These are phyloP conservation scores for Sterrhoptilus dennistouni DNA, from an alignment of 2,113 vertebrate genomes.

Conservation along the genomic window DNA sequence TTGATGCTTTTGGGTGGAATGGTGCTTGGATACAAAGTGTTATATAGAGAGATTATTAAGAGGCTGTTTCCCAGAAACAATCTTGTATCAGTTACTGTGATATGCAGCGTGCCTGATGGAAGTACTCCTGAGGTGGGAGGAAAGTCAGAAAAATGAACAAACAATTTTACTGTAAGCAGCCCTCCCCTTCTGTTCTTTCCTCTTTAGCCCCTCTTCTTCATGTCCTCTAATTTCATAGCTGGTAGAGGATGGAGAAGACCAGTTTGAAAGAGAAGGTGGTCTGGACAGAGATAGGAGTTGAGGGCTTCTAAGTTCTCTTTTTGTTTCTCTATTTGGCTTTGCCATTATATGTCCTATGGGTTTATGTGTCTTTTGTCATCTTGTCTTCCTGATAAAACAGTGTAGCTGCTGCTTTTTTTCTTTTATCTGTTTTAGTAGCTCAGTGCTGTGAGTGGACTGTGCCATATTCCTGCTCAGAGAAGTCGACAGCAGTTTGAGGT, in stretches of 20 bases:
- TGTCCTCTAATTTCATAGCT: not conserved
- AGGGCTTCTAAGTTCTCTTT: not conserved
- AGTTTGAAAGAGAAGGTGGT: not conserved
- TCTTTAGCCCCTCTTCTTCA: not conserved
- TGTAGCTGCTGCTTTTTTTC: not conserved
- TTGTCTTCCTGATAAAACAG: not conserved
- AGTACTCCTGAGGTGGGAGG: not conserved
- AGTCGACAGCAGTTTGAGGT: not conserved
- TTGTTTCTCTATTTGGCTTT: not conserved
- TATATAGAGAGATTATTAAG: not conserved
- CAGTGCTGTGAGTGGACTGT: not conserved
- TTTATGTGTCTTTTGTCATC: not conserved
- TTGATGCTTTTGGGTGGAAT: slow-evolving; percentile 17
- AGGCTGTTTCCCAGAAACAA: not conserved
- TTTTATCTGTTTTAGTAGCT: not conserved
- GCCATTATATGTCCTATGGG: not conserved
- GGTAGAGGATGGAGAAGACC: not conserved
- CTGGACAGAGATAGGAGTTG: not conserved
- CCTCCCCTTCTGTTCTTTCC: not conserved
- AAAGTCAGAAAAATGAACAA: not conserved
- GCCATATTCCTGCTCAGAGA: not conserved
- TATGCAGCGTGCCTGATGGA: not conserved
- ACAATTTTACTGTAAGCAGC: not conserved
- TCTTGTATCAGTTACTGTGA: not conserved
- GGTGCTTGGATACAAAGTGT: not conserved